These are phyloP conservation scores for Alentia gelatinosa DNA, from an alignment of 2,888 invertebrate species.

Conservation along the genomic window DNA sequence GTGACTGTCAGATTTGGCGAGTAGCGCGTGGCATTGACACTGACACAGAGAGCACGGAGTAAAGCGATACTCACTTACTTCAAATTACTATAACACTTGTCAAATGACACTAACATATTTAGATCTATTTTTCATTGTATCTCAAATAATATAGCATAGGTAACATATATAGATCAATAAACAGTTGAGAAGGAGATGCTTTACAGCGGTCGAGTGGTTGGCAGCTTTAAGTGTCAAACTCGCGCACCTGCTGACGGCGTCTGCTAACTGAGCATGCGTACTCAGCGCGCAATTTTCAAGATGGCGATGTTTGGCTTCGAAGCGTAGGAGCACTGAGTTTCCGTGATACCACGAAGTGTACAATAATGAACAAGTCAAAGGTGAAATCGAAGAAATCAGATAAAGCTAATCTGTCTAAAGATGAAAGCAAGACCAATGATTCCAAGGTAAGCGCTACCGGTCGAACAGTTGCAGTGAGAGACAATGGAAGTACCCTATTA, in stretches of 20 bases:
- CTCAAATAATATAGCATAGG: no score
- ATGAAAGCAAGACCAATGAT: constrained; percentile 21
- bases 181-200: no score
- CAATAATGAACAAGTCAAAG: constrained; percentile 50
- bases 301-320: neutral
- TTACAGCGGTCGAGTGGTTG: neutral
- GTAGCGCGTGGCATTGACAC: no score
- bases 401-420: constrained; percentile 3
- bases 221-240: neutral
- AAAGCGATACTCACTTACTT: no score
- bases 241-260: constrained; percentile 37
- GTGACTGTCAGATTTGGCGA: no score
- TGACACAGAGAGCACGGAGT: no score
- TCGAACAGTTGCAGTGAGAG: neutral
- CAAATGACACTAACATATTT: no score
- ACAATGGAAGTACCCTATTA: constrained; percentile 20
- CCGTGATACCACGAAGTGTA: neutral
- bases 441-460: constrained; percentile 27
- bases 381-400: constrained; percentile 50
- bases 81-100: no score
- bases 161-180: no score
- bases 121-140: no score
- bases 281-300: constrained; percentile 18
- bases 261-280: constrained; percentile 38
- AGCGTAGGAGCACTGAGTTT: neutral